Base-by-base conservation (phyloP, 2,797 vertebrate species). In the Hemitrygon akajei region DNA sequence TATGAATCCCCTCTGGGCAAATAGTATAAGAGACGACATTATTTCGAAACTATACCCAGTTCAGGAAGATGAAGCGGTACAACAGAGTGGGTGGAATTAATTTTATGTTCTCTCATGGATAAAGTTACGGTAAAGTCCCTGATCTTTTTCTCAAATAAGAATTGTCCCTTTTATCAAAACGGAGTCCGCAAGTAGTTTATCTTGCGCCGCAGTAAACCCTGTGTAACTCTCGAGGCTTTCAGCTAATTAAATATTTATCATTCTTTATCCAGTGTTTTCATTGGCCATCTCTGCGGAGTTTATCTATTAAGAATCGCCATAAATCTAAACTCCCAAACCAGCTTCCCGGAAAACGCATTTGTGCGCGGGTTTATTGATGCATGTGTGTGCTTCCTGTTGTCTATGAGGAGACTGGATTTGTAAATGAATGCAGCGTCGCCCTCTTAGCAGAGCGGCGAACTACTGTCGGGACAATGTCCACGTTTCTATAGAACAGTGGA, bases 191-290 rank as follows among this genome's bases (percentile, higher is more conserved):
- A 95, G 95, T 95, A 95, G 95, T 97, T 97, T 97, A 96, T 96
- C 97, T 97, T 97, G 95, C 66, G 0, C 96, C 95, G 94, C 96
- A 96, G 95, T 96, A 97, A 97, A 96, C 96, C 71, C 96, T 12
- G 5, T 75, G 37, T n/a, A 93, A 93, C 91, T 93, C 71, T 94
- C 95, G 95, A 95, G 95, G 95, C 96, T 95, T 97, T 96, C 97
- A 97, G 96, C 96, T 98, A 95, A 97, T 97, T 96, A 98, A 98
- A 97, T 97, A 98, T 97, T 98, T 96, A 98, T 97, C 96, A 96
- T n/a, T 69, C 9, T 91, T 25, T 47, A 47, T 27, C 71, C 73
- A 37, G 22, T 56, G 91, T 92, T 75, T 76, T 56, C 71, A 76
- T 7, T 27, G 73, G 71, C 91, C 37, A 92, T 92, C 56, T 56